Evolutionary conservation across 2,113 vertebrate genomes (phyloP).

Genomic region (Pseudonaja textilis): DNA sequence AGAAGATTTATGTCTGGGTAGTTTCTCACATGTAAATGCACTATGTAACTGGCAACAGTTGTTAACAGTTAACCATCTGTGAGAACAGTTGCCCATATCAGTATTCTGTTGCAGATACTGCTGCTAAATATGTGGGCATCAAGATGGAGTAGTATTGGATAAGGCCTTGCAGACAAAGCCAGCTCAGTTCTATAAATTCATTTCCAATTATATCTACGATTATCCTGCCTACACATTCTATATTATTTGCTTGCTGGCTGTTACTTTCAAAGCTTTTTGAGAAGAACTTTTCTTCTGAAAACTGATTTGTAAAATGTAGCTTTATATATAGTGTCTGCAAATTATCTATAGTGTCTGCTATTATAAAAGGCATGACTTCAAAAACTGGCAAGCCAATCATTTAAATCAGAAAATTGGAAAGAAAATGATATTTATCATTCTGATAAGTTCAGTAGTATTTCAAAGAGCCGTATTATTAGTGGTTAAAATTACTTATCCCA

Average conservation of each 20-base stretch:
- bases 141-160: not conserved
- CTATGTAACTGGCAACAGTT: not conserved
- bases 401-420: constrained; percentile 7
- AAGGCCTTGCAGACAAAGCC: not conserved
- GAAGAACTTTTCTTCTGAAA: not conserved
- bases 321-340: not conserved
- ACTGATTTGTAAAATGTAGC: not conserved
- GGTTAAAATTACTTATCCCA: not conserved
- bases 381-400: not conserved
- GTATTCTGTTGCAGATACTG: no score
- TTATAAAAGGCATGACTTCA: not conserved
- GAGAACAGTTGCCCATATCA: not conserved
- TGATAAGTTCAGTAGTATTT: constrained; percentile 18
- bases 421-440: constrained; percentile 11
- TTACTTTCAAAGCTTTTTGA: not conserved
- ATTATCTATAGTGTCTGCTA: not conserved
- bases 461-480: not conserved
- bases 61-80: not conserved
- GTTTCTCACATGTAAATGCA: not conserved
- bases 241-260: not conserved
- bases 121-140: not conserved
- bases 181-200: not conserved
- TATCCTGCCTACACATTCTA: not conserved
- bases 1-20: not conserved
- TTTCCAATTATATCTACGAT: not conserved